phyloP scores from a whole-genome alignment of 2,113 vertebrate species.

The Regulus satrapa region DNA sequence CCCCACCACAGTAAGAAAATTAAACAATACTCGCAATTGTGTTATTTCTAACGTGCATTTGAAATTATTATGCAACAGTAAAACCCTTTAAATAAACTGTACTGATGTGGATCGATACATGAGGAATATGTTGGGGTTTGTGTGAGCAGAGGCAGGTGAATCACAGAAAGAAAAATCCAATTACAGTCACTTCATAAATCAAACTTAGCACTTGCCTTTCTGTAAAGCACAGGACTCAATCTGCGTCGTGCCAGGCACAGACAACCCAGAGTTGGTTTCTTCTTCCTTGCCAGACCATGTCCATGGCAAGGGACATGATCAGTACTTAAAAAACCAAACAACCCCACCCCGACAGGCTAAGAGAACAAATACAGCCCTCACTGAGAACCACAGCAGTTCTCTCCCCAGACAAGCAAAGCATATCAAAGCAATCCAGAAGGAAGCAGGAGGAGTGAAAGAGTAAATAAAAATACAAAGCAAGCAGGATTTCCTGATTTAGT shows the following conservation, averaged over 20 bases:
- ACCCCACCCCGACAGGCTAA: not conserved
- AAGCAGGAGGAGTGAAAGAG: not conserved
- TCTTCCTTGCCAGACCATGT: not conserved
- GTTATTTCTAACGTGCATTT: not conserved
- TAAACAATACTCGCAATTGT: not conserved
- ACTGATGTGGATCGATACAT: not conserved
- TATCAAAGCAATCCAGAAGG: not conserved
- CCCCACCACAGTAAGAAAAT: not conserved
- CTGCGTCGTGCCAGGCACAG: not conserved
- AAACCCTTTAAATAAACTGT: not conserved
- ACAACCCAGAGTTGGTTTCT: not conserved
- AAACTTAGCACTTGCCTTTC: not conserved
- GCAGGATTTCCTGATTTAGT: not conserved
- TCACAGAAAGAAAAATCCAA: not conserved
- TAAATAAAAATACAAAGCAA: slow-evolving; percentile 6
- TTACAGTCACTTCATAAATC: not conserved
- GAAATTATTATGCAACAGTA: not conserved
- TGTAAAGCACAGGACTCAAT: not conserved
- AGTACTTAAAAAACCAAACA: not conserved
- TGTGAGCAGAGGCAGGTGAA: not conserved
- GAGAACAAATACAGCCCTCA: not conserved
- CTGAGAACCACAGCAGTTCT: not conserved
- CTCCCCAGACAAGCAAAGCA: not conserved
- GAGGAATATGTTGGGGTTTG: not conserved
- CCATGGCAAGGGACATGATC: not conserved